Conservation (phyloP, 2,888 invertebrate genomes). For the Pristionchus maxplancki region DNA sequence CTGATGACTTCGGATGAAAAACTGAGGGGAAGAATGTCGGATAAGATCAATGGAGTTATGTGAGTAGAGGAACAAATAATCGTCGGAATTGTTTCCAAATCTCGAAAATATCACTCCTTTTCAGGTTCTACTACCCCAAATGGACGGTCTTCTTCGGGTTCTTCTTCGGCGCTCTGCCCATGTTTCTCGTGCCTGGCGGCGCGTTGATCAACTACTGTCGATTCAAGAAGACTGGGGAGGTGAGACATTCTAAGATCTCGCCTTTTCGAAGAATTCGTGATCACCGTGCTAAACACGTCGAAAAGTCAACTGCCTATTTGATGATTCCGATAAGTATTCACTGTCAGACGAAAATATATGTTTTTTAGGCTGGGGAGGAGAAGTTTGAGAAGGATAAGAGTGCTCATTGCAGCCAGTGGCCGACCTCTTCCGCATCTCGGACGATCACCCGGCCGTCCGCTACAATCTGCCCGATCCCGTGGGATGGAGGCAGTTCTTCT, state of each 20-base stretch:
- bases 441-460: constrained; percentile 13
- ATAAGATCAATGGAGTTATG: background rate
- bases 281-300: too few species aligned
- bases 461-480: constrained; percentile 35
- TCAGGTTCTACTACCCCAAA: background rate
- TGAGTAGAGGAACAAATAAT: background rate
- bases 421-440: background rate
- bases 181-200: background rate
- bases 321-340: too few species aligned
- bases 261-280: too few species aligned
- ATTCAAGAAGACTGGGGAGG: constrained; percentile 26
- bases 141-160: background rate
- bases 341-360: too few species aligned
- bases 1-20: background rate
- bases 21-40: background rate
- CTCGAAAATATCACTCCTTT: background rate
- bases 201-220: background rate
- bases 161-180: background rate
- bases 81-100: background rate
- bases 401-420: background rate
- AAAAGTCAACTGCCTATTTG: too few species aligned
- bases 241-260: too few species aligned
- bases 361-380: too few species aligned
- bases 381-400: too few species aligned
- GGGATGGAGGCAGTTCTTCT: background rate